Evolutionary conservation across 2,797 vertebrate genomes (phyloP).

Genomic region (Spinibarbus caldwelli): DNA sequence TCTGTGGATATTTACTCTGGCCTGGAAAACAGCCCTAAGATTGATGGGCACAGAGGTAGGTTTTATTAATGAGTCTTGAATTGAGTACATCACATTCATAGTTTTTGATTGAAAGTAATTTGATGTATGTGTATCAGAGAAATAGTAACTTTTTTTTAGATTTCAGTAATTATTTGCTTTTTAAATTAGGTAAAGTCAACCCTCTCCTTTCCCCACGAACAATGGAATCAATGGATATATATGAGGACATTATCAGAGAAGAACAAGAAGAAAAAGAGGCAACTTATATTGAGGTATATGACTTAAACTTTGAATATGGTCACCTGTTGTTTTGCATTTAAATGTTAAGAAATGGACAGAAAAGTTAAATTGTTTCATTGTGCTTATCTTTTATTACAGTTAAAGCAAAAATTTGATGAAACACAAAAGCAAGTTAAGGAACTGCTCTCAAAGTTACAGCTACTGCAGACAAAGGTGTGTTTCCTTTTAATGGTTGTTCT

Average conservation of each 20-base stretch:
- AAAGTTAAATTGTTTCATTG: not conserved
- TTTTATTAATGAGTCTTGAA: not conserved
- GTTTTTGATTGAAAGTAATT: not conserved
- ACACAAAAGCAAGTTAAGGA: conserved; percentile 90
- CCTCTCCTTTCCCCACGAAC: conserved; percentile 53
- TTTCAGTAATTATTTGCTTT: not conserved
- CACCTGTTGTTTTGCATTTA: not conserved
- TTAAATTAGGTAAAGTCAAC: conserved; percentile 23
- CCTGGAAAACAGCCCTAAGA: conserved; percentile 75
- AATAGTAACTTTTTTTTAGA: not conserved
- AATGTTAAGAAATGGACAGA: too few species aligned
- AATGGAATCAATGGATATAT: conserved; percentile 89
- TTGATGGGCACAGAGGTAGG: conserved; percentile 75
- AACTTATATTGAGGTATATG: conserved; percentile 84
- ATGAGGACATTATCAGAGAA: conserved; percentile 93
- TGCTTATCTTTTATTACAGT: conserved; percentile 75
- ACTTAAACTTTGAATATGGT: not conserved
- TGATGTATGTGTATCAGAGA: not conserved
- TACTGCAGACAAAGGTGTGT: conserved; percentile 88
- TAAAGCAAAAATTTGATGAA: conserved; percentile 86
- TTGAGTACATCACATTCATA: not conserved
- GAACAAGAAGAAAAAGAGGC: conserved; percentile 89
- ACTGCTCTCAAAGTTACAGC: conserved; percentile 83
- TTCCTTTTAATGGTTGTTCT: not conserved
- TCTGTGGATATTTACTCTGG: conserved; percentile 96